These are phyloP conservation scores for Heliothis virescens DNA, from an alignment of 1,140 invertebrate genomes.

Conservation along the genomic window DNA sequence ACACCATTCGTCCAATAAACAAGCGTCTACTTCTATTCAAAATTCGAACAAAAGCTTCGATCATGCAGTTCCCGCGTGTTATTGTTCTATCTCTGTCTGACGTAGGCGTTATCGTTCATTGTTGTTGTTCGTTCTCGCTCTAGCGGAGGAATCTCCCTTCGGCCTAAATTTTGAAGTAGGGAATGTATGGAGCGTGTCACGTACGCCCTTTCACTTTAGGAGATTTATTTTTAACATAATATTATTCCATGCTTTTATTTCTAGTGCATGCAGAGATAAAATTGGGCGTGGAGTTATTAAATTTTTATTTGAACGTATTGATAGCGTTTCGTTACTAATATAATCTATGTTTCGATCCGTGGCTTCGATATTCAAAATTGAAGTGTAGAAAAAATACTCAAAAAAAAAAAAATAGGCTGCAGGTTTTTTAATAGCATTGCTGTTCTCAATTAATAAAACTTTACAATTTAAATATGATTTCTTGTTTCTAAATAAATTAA, in stretches of 20 bases:
- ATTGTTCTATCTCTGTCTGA: constrained; percentile 26
- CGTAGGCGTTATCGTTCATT: constrained; percentile 13
- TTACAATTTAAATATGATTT: too few species aligned
- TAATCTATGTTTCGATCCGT: too few species aligned
- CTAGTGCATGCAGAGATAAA: not conserved
- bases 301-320: too few species aligned
- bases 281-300: too few species aligned
- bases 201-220: not conserved
- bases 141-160: constrained; percentile 20
- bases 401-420: too few species aligned
- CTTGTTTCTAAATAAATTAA: too few species aligned
- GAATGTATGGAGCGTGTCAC: constrained; percentile 15
- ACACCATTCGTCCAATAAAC: not conserved
- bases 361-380: too few species aligned
- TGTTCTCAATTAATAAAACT: too few species aligned
- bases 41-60: constrained; percentile 23
- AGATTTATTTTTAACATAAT: not conserved
- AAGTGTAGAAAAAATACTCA: too few species aligned
- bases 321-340: too few species aligned
- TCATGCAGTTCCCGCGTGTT: constrained; percentile 51
- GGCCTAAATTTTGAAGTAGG: constrained; percentile 28
- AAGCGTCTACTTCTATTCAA: not conserved
- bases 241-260: not conserved
- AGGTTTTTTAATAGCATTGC: too few species aligned
- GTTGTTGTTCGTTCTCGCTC: constrained; percentile 44